Evolutionary conservation across 2,888 invertebrate genomes (phyloP), one percentile per base, ranked within the genome.

Genomic region (Nycteola revayana): DNA sequence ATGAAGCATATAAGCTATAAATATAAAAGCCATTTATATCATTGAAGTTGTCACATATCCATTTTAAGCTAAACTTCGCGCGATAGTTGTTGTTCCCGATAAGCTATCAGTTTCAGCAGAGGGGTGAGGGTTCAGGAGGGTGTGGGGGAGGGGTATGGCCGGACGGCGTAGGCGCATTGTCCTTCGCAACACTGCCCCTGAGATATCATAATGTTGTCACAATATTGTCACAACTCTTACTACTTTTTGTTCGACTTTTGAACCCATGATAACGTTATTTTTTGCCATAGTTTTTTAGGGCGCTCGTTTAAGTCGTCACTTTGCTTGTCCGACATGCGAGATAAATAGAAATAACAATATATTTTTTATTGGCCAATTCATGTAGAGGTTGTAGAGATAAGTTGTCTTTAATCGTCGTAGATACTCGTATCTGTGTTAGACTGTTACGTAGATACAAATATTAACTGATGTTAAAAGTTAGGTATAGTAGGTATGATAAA

Each of bases 91-190:
- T 59, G 58, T 52, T 33, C 51, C 50, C 47, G 74, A 73, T 81
- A 79, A 42, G 69, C 66, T 80, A 82, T 81, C 81, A 48, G 56
- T 43, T 48, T 59, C 50, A 60, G 50, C 57, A 59, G 53, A 50
- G 64, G 49, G 49, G 42, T 1, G 31, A n/a, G 35, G 44, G 36
- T 37, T 42, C 37, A 41, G 42, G 43, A 42, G 47, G 33, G 47
- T 30, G 26, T 10, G 25, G 10, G 49, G 45, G 49, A 27, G 30
- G 51, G 73, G n/a, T n/a, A n/a, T n/a, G n/a, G n/a, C n/a, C 63
- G 84, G 85, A 85, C 59, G 72, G 65, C 70, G 87, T 84, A 75
- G 85, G 86, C 65, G 75, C 55, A 63, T 54, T 75, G 85, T 79
- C 84, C 84, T 83, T 85, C 83, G 69, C 72, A 69, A 63, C 64